Evolutionary conservation across 1,140 invertebrate genomes (phyloP).

Genomic region (Drosophila saltans): DNA sequence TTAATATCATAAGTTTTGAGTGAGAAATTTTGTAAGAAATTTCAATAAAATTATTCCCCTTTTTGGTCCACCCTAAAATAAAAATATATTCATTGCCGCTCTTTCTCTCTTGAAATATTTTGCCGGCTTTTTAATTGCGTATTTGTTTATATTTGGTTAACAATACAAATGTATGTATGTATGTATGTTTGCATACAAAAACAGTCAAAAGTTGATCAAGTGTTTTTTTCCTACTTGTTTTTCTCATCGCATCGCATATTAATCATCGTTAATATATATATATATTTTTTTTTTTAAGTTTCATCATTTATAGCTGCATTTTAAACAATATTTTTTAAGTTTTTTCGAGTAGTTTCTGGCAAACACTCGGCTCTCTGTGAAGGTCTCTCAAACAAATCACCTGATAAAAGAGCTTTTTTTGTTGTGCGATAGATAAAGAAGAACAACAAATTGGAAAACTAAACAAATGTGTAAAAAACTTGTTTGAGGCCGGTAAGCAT

Average conservation of each 20-base stretch:
- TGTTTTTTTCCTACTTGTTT: constrained; percentile 38
- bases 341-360: constrained; percentile 7
- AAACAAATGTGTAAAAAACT: constrained; percentile 47
- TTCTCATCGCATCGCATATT: constrained; percentile 32
- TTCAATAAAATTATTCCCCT: background rate
- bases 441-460: constrained; percentile 29
- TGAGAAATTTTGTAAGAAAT: background rate
- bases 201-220: constrained; percentile 53
- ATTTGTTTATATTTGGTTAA: constrained; percentile 69
- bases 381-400: constrained; percentile 37
- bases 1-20: background rate
- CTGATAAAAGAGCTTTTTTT: constrained; percentile 37
- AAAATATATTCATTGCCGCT: background rate
- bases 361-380: background rate
- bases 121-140: constrained; percentile 69
- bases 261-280: constrained; percentile 35
- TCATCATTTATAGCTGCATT: constrained; percentile 16
- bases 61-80: constrained; percentile 53
- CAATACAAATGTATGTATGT: constrained; percentile 35
- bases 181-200: constrained; percentile 10
- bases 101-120: constrained; percentile 34
- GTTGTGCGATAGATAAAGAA: background rate
- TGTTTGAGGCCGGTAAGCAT: constrained; percentile 42
- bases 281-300: constrained; percentile 31
- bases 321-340: constrained; percentile 7